Evolutionary conservation across 2,797 vertebrate genomes (phyloP), one percentile per base, ranked within the genome.

Genomic region (Taeniopygia guttata): DNA sequence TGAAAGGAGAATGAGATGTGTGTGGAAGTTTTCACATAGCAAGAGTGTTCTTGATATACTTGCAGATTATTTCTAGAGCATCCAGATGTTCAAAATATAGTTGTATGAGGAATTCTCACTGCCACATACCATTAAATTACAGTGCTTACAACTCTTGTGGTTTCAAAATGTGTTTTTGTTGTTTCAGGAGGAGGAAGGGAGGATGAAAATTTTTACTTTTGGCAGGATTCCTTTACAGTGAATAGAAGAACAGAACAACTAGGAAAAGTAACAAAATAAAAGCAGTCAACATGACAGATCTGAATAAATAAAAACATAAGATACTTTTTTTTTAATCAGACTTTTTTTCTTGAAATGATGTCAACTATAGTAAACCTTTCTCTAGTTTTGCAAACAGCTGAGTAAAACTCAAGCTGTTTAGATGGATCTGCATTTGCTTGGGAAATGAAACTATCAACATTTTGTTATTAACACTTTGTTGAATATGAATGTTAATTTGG

Each of bases 91-190:
- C 69, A 66, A 84, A 94, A 51, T 42, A 38, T 25, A 64, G 19
- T 20, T 84, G 23, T 68, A 78, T 69, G 32, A 86, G 30, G 49
- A 93, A 55, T 54, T 84, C 36, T 32, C n/a, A 16, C n/a, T 68
- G 58, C 20, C 62, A 62, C 13, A 55, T 86, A 66, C 17, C 63
- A n/a, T 91, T 81, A 81, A 88, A 88, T 84, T 88, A 42, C 13
- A 81, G 72, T 69, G 27, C 30, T 87, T 81, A 55, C 48, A 93
- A 34, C 49, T 91, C 22, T 11, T 66, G 48, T 49, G 56, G 32
- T 56, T 92, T 93, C 34, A 90, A 92, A 90, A 82, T 15, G 7
- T 38, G n/a, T 74, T 92, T 89, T 80, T 45, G 34, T 54, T 94
- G 19, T 85, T 85, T 38, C 59, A 42, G 4, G 8, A 26, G 19